A percentile compares a stretch with the other conserved stretches of the same genome.
phyloP scores from a whole-genome alignment of 64 coral and sea anemone genomes.

The Actinia equina region DNA sequence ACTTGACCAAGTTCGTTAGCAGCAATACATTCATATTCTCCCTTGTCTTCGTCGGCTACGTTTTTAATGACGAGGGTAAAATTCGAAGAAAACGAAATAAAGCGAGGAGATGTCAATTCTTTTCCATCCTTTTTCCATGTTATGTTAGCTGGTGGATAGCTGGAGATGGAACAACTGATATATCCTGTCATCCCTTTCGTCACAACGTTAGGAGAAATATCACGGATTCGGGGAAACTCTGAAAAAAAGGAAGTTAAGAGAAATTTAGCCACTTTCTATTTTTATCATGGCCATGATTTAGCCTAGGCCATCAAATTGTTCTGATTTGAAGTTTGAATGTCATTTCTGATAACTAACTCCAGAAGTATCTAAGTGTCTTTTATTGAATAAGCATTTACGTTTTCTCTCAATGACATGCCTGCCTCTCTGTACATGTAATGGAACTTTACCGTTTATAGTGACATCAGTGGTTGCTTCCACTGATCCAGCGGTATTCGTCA shows the following conservation, averaged over 20 bases:
- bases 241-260: not conserved
- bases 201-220: conserved; percentile 21
- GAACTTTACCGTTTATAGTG: conserved; percentile 48
- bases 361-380: too few species aligned
- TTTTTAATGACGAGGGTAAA: conserved; percentile 17
- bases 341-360: too few species aligned
- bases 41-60: conserved; percentile 9
- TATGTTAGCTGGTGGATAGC: conserved; percentile 71
- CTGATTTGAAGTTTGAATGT: too few species aligned
- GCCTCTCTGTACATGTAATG: too few species aligned
- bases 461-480: conserved; percentile 26
- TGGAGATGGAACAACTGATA: conserved; percentile 42
- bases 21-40: conserved; percentile 34
- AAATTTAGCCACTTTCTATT: not conserved
- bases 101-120: not conserved
- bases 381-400: too few species aligned
- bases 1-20: conserved; percentile 37
- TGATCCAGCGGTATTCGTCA: conserved; percentile 55
- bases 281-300: not conserved
- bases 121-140: conserved; percentile 75
- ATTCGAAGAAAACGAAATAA: not conserved
- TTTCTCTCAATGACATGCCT: too few species aligned
- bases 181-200: conserved; percentile 6
- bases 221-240: conserved; percentile 63
- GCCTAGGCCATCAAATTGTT: not conserved